These are phyloP conservation scores for Diplodus sargus DNA, from an alignment of 2,797 vertebrate genomes.

Conservation along the genomic window DNA sequence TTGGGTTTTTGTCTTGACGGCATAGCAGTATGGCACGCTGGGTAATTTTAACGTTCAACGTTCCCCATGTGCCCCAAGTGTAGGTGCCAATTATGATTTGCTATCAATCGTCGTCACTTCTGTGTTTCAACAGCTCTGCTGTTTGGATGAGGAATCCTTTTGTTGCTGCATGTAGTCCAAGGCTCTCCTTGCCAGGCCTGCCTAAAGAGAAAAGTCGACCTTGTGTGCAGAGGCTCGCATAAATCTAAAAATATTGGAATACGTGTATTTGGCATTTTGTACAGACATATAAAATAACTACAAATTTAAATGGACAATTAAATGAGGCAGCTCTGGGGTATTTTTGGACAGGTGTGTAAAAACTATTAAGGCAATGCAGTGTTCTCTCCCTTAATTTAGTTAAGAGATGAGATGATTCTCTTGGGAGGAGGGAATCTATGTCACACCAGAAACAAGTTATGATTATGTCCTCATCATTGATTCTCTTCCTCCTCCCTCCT, in stretches of 20 bases:
- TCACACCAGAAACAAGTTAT: slow-evolving; percentile 61
- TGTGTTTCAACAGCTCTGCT: slow-evolving; percentile 65
- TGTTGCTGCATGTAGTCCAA: slow-evolving; percentile 75
- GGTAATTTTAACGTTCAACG: slow-evolving; percentile 37
- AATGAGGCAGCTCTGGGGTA: slow-evolving; percentile 78
- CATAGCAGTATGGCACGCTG: slow-evolving; percentile 66
- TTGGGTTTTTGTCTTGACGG: slow-evolving; percentile 49
- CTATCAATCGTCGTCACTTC: slow-evolving; percentile 59
- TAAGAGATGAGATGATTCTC: slow-evolving; percentile 59
- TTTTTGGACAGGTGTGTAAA: slow-evolving; percentile 75
- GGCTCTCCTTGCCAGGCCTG: slow-evolving; percentile 61
- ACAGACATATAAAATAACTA: slow-evolving; percentile 74
- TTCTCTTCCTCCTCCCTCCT: slow-evolving; percentile 54
- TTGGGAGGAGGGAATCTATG: slow-evolving; percentile 43
- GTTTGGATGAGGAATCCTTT: slow-evolving; percentile 61
- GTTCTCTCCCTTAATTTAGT: slow-evolving; percentile 63
- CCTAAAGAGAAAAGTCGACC: slow-evolving; percentile 60
- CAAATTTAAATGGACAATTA: slow-evolving; percentile 60
- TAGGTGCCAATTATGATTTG: slow-evolving; percentile 72
- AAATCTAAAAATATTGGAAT: slow-evolving; percentile 69
- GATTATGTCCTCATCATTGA: slow-evolving; percentile 63
- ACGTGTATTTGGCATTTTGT: slow-evolving; percentile 77
- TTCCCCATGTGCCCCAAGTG: slow-evolving; percentile 49
- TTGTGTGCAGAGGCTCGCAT: slow-evolving; percentile 44
- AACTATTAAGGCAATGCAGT: slow-evolving; percentile 76